Evolutionary conservation across 64 coral and sea anemone genomes (phyloP), one percentile per base, ranked within the genome.

Genomic region (Montipora capricornis): DNA sequence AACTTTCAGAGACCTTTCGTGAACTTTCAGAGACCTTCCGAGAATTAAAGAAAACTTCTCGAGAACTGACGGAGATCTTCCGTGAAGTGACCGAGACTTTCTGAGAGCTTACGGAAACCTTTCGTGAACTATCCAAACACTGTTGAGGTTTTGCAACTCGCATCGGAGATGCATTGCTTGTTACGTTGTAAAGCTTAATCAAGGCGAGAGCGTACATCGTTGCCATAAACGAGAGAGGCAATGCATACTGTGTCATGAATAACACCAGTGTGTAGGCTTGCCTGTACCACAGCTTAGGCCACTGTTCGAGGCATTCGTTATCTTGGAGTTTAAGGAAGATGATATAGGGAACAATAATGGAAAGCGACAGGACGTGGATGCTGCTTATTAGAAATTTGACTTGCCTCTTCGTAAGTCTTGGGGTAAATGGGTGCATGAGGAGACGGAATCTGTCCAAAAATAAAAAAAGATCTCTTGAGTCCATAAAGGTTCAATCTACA

Each of bases 361-460:
- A 15, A 22, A 90, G 29, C 44, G 93, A 95, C 67, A 79, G 59
- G 11, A 95, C 2, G 16, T 89, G 62, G 4, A 90, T 45, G 46
- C 58, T 44, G 37, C 16, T 19, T 68, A 95, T 86, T 7, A 84
- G 44, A 15, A 85, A 11, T 83, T 84, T 95, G 58, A 95, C 90
- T 75, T 95, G 88, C 20, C 9, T 84, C 24, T 88, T 76, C 29
- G 88, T 95, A 29, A 90, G 80, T 68, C 88, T 88, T 19, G 93
- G 89, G 16, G 60, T 95, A 26, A 95, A 95, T 0, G 93, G 93
- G 10, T 95, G 93, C 93, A 95, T 86, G 4, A 86, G 46, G 12
- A 86, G 82, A 16, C 82, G 82, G n/a, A 71, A 86, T 86, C 82
- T 86, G 66, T 49, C n/a, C 6, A 86, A 7, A 5, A 51, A 85